Base-by-base conservation (phyloP, 2,797 vertebrate species). In the Otolemur crassicaudatus region DNA sequence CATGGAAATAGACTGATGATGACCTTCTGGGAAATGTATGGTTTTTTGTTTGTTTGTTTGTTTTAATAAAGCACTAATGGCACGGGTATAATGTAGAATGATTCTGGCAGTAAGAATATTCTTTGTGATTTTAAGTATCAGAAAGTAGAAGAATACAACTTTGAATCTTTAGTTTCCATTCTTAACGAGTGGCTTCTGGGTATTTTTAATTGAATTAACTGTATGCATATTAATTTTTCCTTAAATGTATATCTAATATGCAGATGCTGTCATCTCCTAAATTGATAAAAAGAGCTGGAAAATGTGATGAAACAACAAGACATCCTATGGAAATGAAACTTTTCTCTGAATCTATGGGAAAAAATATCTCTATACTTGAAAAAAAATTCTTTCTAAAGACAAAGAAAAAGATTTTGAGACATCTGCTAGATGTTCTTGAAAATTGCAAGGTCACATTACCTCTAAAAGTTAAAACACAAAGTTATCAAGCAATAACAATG, bases 141-240 rank as follows among this genome's bases (percentile, higher is more conserved):
- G 7, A 2, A 77, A 61, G 25, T 43, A 12, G 23, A 92, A 73
- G 31, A 94, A 91, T 37, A 9, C 25, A 72, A 56, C 25, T 46
- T 80, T 16, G 67, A 73, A 73, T 61, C 1, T 49, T 84, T 82
- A 6, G 9, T 53, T 34, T 17, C 20, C 1, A 34, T 87, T 87
- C 13, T 92, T 60, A 60, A 37, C 7, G 23, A 69, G 31, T 34
- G 60, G 27, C 19, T 79, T 20, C 9, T 46, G 19, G 7, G 8
- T 27, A 67, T 94, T 83, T 89, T 90, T 60, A 87, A 85, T 31
- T 40, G 7, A 92, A 40, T 34, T 69, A 92, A 80, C 10, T 70
- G 3, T 46, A 1, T 40, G 10, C 72, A 43, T 84, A 58, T 90
- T 79, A 79, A 91, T 65, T 82, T 85, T 12, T 69, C 11, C 27